Evolutionary conservation across 2,113 vertebrate species (phyloP).

Genomic region (Anas platyrhynchos): DNA sequence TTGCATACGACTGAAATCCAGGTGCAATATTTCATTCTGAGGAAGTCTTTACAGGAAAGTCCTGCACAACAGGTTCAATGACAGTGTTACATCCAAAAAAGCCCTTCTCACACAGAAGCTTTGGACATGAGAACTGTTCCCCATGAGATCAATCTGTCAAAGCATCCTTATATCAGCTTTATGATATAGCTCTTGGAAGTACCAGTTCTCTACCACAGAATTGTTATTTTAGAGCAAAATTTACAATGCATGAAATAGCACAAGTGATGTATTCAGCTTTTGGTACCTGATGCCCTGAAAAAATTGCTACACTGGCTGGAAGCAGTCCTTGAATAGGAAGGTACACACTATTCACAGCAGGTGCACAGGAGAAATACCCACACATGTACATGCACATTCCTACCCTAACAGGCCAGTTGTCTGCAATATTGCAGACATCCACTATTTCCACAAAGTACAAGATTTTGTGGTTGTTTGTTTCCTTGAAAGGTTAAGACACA

Average conservation of each 20-base stretch:
- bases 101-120: background rate
- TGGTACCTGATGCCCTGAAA: background rate
- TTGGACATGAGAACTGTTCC: background rate
- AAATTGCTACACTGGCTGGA: background rate
- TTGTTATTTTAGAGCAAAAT: background rate
- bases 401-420: background rate
- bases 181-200: background rate
- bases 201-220: background rate
- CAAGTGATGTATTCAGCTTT: background rate
- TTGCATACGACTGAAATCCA: background rate
- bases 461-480: background rate
- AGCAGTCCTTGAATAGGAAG: background rate
- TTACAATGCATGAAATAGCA: background rate
- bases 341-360: background rate
- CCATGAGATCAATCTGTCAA: background rate
- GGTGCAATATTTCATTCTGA: background rate
- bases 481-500: background rate
- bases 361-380: background rate
- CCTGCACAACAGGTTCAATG: background rate
- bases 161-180: background rate
- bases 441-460: background rate
- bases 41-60: background rate
- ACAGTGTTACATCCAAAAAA: background rate
- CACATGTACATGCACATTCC: background rate
- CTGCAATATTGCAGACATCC: background rate